Percentiles rank a stretch among this genome's conserved stretches.
These are phyloP conservation scores for Tangachromis dhanisi DNA, from an alignment of 2,113 vertebrate genomes.

Conservation along the genomic window DNA sequence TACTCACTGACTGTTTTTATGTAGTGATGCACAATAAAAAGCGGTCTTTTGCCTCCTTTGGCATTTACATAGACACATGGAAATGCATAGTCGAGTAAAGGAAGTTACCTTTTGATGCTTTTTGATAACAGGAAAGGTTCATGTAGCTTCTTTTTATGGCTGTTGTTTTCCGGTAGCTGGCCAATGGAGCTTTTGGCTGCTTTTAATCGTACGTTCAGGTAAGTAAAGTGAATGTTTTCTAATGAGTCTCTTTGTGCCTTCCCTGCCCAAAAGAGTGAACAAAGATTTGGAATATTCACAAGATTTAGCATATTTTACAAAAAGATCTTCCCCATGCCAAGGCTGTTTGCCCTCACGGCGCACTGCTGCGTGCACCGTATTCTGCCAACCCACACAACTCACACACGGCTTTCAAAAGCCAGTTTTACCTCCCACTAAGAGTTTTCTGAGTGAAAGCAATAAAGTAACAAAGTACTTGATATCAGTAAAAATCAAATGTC, in stretches of 20 bases:
- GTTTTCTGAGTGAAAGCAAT: background rate
- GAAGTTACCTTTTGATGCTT: background rate
- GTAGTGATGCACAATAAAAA: background rate
- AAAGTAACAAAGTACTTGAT: background rate
- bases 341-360: slow-evolving; percentile 7
- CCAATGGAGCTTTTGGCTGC: background rate
- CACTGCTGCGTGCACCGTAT: background rate
- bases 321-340: background rate
- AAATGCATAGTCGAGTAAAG: background rate
- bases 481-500: background rate
- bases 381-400: slow-evolving; percentile 17
- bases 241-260: background rate
- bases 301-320: slow-evolving; percentile 25
- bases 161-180: background rate
- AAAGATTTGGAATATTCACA: slow-evolving; percentile 10
- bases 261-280: background rate
- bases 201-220: background rate
- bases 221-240: background rate
- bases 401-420: background rate
- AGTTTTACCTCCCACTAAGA: slow-evolving; percentile 9
- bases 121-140: background rate
- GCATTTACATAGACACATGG: background rate
- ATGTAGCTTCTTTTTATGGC: background rate
- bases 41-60: background rate
- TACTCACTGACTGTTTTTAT: background rate